Conservation (phyloP, 1,140 invertebrate genomes). For the Microvelia longipes region DNA sequence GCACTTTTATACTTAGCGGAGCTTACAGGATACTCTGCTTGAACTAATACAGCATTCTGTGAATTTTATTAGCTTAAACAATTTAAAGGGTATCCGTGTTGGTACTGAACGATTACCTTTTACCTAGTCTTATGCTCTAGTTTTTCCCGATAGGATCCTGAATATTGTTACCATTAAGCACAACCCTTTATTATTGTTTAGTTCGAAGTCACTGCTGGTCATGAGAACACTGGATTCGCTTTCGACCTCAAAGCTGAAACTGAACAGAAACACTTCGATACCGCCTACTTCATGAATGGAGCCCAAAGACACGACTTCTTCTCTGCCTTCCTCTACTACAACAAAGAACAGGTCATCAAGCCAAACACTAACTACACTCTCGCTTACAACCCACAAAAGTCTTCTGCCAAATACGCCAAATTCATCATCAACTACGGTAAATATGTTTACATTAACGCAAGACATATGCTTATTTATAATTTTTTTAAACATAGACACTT, state of each 20-base stretch:
- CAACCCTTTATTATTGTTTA: slow-evolving; percentile 5
- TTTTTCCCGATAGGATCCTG: too few species aligned
- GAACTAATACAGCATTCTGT: too few species aligned
- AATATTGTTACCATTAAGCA: too few species aligned
- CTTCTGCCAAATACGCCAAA: slow-evolving; percentile 19
- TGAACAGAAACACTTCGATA: slow-evolving; percentile 29
- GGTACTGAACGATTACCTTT: too few species aligned
- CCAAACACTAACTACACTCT: slow-evolving; percentile 14
- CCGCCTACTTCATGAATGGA: slow-evolving; percentile 10
- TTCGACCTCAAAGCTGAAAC: slow-evolving; percentile 35
- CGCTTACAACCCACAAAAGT: slow-evolving; percentile 19
- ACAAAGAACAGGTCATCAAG: slow-evolving; percentile 15
- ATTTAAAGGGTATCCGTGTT: too few species aligned
- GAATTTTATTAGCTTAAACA: too few species aligned
- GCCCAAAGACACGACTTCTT: slow-evolving; percentile 17
- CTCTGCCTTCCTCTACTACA: slow-evolving; percentile 20
- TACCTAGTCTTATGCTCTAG: too few species aligned
- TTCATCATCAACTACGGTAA: slow-evolving; percentile 15
- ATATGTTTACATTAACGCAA: too few species aligned
- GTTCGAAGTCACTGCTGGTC: slow-evolving; percentile 16
- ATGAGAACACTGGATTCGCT: slow-evolving; percentile 28
- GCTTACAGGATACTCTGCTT: too few species aligned
- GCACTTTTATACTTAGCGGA: too few species aligned
- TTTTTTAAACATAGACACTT: too few species aligned
- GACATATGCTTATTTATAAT: too few species aligned